Conservation (phyloP, 2,113 vertebrate species). For the Rhipidura dahli region DNA sequence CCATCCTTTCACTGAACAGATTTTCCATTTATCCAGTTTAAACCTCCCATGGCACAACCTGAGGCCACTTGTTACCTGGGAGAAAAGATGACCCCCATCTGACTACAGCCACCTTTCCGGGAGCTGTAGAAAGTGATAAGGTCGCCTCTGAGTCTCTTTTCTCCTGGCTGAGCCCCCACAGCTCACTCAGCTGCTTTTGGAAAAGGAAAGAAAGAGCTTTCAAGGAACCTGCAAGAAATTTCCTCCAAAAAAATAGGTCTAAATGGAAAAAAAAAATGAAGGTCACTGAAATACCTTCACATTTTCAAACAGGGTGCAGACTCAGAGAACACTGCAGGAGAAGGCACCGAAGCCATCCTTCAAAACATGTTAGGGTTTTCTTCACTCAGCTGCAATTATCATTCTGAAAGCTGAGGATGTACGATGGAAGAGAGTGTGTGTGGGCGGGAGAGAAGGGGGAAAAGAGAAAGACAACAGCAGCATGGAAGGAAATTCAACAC, state of each 20-base stretch:
- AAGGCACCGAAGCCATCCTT: neutral
- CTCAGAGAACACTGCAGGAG: neutral
- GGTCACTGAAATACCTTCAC: neutral
- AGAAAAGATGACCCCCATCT: neutral
- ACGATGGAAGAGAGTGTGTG: neutral
- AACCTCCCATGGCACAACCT: neutral
- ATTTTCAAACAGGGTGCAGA: neutral
- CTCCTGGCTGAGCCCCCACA: neutral
- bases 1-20: neutral
- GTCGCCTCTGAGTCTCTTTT: neutral
- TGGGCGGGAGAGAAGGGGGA: constrained; percentile 13
- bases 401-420: constrained; percentile 22
- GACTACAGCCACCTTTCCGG: neutral
- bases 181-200: neutral
- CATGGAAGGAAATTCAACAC: constrained; percentile 26
- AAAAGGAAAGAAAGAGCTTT: neutral
- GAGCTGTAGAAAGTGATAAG: neutral
- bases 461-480: constrained; percentile 50
- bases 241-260: neutral
- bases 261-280: neutral
- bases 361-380: constrained; percentile 17
- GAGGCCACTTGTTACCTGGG: neutral
- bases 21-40: neutral
- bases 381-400: constrained; percentile 8
- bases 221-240: neutral